phyloP scores from a whole-genome alignment of 2,113 vertebrate species.

The Orycteropus afer region DNA sequence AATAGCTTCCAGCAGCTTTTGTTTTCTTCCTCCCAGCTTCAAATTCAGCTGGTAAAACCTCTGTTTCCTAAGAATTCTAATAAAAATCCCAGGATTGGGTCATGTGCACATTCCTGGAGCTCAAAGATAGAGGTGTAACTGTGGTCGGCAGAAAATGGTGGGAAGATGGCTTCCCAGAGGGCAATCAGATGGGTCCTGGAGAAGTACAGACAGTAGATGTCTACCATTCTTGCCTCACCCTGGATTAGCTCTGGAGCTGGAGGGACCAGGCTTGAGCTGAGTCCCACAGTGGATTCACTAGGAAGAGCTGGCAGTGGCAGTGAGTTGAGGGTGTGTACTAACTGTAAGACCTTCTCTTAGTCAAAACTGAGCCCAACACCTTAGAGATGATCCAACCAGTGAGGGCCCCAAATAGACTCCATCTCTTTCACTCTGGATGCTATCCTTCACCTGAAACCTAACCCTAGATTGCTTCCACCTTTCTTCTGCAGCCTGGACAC shows the following conservation, averaged over 20 bases:
- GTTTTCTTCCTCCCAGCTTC: not conserved
- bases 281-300: not conserved
- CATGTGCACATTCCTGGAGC: not conserved
- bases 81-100: not conserved
- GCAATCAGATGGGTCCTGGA: not conserved
- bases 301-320: not conserved
- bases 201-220: not conserved
- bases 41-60: not conserved
- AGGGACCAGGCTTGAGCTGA: not conserved
- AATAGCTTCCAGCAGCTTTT: not conserved
- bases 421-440: not conserved
- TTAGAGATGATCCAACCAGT: not conserved
- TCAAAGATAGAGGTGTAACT: not conserved
- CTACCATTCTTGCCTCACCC: not conserved
- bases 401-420: not conserved
- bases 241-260: not conserved
- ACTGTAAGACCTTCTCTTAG: not conserved
- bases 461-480: not conserved
- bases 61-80: slow-evolving; percentile 47
- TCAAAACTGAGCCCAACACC: not conserved
- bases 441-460: not conserved
- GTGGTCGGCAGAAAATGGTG: not conserved
- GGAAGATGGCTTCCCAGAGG: not conserved
- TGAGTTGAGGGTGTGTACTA: not conserved
- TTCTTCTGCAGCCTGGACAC: not conserved